Conservation (phyloP, 2,113 vertebrate genomes). For the Pipra filicauda region DNA sequence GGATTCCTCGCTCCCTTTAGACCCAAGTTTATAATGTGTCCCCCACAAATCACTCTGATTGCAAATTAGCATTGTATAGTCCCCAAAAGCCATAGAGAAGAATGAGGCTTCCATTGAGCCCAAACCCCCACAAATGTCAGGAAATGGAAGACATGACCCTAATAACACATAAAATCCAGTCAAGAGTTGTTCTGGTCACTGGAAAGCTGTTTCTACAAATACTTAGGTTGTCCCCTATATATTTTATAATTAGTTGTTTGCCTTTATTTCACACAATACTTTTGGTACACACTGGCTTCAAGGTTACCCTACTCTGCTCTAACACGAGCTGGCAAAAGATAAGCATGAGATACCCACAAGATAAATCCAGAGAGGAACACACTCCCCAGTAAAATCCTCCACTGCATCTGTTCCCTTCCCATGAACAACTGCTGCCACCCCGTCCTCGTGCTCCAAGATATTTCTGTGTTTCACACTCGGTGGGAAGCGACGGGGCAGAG, state of each 20-base stretch:
- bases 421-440: conserved; percentile 48
- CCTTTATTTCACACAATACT: background rate
- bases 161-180: background rate
- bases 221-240: background rate
- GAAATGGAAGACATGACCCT: background rate
- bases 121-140: background rate
- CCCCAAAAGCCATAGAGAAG: background rate
- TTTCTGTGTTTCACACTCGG: conserved; percentile 19
- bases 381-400: background rate
- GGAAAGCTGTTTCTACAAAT: background rate
- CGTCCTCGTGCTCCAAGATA: conserved; percentile 8
- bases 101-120: background rate
- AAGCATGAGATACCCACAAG: background rate
- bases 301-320: background rate
- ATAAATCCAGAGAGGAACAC: conserved; percentile 16
- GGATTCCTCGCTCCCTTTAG: background rate
- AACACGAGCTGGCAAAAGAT: background rate
- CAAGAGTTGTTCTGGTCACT: background rate
- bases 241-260: background rate
- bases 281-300: background rate
- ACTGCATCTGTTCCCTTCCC: conserved; percentile 41
- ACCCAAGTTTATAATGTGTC: background rate
- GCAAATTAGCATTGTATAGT: background rate
- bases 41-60: background rate
- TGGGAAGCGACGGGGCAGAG: conserved; percentile 1